These are phyloP conservation scores for Drosophila virilis DNA, from an alignment of 1,140 invertebrate genomes.

Conservation along the genomic window DNA sequence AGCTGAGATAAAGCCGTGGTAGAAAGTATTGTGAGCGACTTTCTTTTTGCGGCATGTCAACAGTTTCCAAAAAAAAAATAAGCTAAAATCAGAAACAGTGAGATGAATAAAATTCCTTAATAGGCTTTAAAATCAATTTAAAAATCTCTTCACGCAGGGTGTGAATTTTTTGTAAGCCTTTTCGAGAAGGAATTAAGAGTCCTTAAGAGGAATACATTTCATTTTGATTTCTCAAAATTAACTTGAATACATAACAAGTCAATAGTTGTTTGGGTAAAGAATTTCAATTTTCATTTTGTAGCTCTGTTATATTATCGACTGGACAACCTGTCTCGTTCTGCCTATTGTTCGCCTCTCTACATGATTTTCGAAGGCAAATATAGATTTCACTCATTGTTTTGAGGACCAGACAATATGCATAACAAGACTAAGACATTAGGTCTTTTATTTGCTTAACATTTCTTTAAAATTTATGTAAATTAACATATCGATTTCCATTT, in stretches of 20 bases:
- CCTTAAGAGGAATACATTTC: not conserved
- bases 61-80: conserved; percentile 26
- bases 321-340: not conserved
- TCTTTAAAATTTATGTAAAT: conserved; percentile 64
- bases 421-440: conserved; percentile 12
- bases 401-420: not conserved
- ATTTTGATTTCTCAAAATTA: not conserved
- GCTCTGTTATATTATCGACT: not conserved
- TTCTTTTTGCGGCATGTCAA: conserved; percentile 55
- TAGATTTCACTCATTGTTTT: conserved; percentile 14
- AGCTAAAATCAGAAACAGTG: not conserved
- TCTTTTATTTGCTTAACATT: conserved; percentile 16
- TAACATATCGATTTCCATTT: conserved; percentile 60
- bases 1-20: conserved; percentile 47
- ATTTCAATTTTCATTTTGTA: not conserved
- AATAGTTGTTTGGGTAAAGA: not conserved
- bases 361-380: not conserved
- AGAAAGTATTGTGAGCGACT: conserved; percentile 67
- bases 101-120: conserved; percentile 17
- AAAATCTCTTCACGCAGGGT: not conserved
- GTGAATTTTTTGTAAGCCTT: not conserved
- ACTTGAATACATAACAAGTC: not conserved
- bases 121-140: conserved; percentile 21
- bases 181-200: not conserved
- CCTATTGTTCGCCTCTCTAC: not conserved